Evolutionary conservation across 1,140 invertebrate species (phyloP).

Genomic region (Frieseomelitta varia): DNA sequence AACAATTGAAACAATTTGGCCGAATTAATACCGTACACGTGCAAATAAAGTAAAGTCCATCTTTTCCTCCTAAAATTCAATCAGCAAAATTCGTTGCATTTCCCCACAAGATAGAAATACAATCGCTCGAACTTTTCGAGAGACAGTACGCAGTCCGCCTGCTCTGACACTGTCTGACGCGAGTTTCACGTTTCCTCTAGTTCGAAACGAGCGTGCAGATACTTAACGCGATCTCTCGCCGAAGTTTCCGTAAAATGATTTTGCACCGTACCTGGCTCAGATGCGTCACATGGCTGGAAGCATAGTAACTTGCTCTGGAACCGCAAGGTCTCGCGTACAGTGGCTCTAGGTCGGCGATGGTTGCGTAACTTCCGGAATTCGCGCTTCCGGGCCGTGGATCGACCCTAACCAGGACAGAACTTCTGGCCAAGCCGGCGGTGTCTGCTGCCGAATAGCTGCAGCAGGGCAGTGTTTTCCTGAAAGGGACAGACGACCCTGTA

Average conservation of each 20-base stretch:
- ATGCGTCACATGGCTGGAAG: conserved; percentile 83
- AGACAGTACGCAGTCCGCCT: background rate
- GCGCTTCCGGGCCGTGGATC: conserved; percentile 87
- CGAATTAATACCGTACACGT: too few species aligned
- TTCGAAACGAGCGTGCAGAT: background rate
- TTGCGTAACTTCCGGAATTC: conserved; percentile 90
- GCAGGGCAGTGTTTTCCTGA: conserved; percentile 80
- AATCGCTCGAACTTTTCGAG: conserved; percentile 7
- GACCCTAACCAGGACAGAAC: conserved; percentile 86
- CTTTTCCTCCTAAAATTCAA: too few species aligned
- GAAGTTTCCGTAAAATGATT: conserved; percentile 29
- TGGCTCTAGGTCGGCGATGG: conserved; percentile 88
- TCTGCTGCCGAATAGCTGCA: conserved; percentile 81
- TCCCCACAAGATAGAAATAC: background rate
- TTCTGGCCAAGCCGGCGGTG: conserved; percentile 78
- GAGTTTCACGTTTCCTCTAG: background rate
- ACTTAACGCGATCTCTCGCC: conserved; percentile 19
- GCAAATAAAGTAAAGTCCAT: too few species aligned
- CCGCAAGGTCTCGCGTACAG: conserved; percentile 83
- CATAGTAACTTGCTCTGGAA: conserved; percentile 84
- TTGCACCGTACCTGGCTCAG: conserved; percentile 82
- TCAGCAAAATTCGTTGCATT: too few species aligned
- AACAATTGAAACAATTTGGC: too few species aligned
- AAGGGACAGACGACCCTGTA: conserved; percentile 56
- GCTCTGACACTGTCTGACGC: too few species aligned